Evolutionary conservation across 23 tunicate genomes (phyloP).

Genomic region (Phallusia fumigata): DNA sequence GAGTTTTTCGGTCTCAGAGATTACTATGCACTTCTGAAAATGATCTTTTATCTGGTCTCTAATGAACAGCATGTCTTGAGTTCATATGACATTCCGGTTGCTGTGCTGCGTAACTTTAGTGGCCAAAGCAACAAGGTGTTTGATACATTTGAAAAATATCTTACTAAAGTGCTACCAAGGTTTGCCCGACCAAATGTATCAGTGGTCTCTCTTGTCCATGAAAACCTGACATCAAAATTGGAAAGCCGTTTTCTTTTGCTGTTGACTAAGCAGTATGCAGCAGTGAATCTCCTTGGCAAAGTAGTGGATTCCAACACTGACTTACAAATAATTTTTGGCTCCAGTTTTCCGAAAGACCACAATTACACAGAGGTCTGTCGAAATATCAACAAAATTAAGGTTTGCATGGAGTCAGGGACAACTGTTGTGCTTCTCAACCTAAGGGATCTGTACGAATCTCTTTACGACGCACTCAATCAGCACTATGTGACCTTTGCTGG

Average conservation of each 20-base stretch:
- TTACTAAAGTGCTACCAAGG: background rate
- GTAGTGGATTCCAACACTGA: slow-evolving; percentile 17
- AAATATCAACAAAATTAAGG: slow-evolving; percentile 54
- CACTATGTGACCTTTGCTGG: slow-evolving; percentile 61
- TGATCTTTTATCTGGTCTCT: slow-evolving; percentile 10
- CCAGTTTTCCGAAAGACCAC: slow-evolving; percentile 61
- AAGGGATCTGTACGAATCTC: slow-evolving; percentile 54
- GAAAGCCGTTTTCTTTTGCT: slow-evolving; percentile 55
- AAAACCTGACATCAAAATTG: slow-evolving; percentile 22
- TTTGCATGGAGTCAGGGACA: slow-evolving; percentile 67
- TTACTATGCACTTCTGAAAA: slow-evolving; percentile 52
- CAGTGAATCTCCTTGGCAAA: slow-evolving; percentile 27
- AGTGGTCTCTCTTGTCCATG: slow-evolving; percentile 20
- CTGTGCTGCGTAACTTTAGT: slow-evolving; percentile 54
- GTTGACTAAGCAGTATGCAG: slow-evolving; percentile 59
- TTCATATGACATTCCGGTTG: slow-evolving; percentile 19
- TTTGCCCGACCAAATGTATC: background rate
- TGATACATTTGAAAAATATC: slow-evolving; percentile 19
- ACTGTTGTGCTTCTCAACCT: slow-evolving; percentile 60
- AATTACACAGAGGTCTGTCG: slow-evolving; percentile 63
- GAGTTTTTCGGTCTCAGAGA: slow-evolving; percentile 65
- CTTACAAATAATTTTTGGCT: slow-evolving; percentile 58
- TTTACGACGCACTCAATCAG: slow-evolving; percentile 68
- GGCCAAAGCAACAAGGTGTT: background rate
- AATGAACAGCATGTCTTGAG: background rate